phyloP scores from a whole-genome alignment of 2,888 invertebrate species.

The Caenorhabditis macrosperma region DNA sequence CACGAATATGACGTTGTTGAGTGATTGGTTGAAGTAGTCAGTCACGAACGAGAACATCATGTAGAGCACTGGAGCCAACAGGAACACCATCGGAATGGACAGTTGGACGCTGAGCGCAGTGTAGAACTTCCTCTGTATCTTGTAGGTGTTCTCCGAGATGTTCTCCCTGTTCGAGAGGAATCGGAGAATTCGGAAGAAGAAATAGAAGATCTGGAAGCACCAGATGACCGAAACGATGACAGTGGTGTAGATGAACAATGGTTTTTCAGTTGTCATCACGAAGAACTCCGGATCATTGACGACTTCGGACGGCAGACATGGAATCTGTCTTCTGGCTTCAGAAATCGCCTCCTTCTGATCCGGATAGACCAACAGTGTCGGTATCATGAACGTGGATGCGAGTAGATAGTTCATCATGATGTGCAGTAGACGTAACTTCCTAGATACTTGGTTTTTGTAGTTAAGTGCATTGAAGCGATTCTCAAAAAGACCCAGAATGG shows the following conservation, averaged over 20 bases:
- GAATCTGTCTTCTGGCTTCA: not conserved
- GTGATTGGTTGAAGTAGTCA: not conserved
- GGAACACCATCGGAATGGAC: not conserved
- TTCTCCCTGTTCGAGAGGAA: not conserved
- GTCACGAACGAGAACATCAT: not conserved
- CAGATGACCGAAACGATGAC: not conserved
- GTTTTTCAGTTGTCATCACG: not conserved
- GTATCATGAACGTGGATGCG: not conserved
- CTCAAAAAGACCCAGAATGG: not conserved
- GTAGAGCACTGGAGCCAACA: not conserved
- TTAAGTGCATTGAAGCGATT: not conserved
- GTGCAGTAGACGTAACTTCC: not conserved
- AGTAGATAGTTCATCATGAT: not conserved
- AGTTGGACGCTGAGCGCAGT: not conserved
- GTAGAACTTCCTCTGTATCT: not conserved
- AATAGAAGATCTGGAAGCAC: not conserved
- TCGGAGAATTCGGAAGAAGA: not conserved
- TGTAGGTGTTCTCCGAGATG: not conserved
- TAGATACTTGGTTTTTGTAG: not conserved
- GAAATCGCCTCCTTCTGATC: not conserved
- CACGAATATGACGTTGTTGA: not conserved
- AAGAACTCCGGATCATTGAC: not conserved
- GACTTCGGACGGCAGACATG: not conserved
- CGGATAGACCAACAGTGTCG: not conserved
- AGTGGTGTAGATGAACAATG: not conserved